A percentile compares a stretch with the other conserved stretches of the same genome.
Conservation (phyloP, 2,113 vertebrate genomes). For the Corythornis madagascariensis region DNA sequence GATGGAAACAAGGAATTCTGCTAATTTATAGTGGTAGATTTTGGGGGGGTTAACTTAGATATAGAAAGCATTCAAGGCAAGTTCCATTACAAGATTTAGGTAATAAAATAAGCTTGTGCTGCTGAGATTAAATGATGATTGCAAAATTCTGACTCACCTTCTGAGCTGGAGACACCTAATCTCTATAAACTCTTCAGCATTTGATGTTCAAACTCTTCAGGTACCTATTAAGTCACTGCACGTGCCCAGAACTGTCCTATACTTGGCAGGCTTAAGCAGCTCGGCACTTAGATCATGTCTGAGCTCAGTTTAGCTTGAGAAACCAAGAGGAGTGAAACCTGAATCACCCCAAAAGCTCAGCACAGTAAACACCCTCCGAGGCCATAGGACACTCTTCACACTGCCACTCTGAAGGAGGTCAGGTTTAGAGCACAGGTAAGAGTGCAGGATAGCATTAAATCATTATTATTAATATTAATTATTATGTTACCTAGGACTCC, state of each 20-base stretch:
- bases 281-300: slow-evolving; percentile 57
- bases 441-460: not conserved
- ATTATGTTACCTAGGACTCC: not conserved
- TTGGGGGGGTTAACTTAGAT: not conserved
- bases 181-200: slow-evolving; percentile 29
- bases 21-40: not conserved
- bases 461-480: not conserved
- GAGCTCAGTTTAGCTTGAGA: slow-evolving; percentile 51
- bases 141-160: slow-evolving; percentile 42
- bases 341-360: slow-evolving; percentile 32
- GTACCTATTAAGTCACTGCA: slow-evolving; percentile 58
- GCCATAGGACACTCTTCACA: not conserved
- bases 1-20: not conserved
- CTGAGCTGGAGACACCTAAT: slow-evolving; percentile 56
- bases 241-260: slow-evolving; percentile 60
- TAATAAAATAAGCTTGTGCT: not conserved
- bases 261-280: slow-evolving; percentile 22
- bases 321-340: slow-evolving; percentile 31
- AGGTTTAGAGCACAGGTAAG: not conserved
- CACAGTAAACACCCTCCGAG: slow-evolving; percentile 14
- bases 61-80: not conserved
- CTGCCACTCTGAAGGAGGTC: not conserved
- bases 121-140: not conserved
- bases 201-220: slow-evolving; percentile 65
- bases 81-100: not conserved